phyloP scores from a whole-genome alignment of 2,113 vertebrate species.

The Ageneiosus marmoratus region DNA sequence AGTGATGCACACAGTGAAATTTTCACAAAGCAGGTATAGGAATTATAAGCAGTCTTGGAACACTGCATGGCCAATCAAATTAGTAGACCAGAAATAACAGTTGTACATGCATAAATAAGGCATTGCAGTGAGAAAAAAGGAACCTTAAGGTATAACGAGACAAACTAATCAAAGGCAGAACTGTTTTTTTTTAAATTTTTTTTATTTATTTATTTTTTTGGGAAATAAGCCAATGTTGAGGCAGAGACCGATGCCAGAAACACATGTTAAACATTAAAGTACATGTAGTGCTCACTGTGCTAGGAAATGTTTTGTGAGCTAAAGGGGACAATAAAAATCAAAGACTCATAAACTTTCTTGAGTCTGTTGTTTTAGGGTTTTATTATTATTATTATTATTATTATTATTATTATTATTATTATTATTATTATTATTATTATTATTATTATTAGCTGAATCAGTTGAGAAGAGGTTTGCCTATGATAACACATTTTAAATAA shows the following conservation, averaged over 20 bases:
- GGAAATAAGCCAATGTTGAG: neutral
- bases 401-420: too few relatives aligned
- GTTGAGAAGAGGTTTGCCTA: neutral
- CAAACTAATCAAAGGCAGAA: neutral
- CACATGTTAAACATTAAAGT: neutral
- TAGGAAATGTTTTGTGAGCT: neutral
- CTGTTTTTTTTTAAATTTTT: neutral
- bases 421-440: neutral
- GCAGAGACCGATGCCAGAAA: neutral
- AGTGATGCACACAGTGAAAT: neutral
- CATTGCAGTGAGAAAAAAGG: neutral
- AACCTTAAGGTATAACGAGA: neutral
- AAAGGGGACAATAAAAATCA: too few relatives aligned
- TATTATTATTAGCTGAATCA: neutral
- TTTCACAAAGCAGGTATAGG: neutral
- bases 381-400: too few relatives aligned
- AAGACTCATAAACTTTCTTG: too few relatives aligned
- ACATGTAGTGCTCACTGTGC: neutral
- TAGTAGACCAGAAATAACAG: neutral
- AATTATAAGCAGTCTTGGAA: neutral
- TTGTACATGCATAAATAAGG: neutral
- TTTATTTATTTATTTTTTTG: neutral
- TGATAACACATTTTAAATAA: neutral
- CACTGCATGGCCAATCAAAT: neutral
- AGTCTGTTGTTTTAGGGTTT: too few relatives aligned